Conservation (phyloP, 2,888 invertebrate species). For the Drosophila sordidula region DNA sequence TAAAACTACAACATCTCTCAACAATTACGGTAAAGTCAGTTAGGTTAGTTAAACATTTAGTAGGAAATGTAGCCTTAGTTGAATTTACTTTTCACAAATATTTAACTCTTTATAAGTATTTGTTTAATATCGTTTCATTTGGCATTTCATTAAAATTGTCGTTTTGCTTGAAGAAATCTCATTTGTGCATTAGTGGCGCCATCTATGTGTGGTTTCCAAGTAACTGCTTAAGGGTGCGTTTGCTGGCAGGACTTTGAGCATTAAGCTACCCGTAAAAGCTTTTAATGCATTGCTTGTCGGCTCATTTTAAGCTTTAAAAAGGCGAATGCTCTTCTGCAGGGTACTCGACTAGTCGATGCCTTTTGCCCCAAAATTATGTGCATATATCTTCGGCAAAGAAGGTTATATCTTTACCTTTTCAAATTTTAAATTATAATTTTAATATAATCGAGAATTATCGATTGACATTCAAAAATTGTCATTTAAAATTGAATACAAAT, state of each 20-base stretch:
- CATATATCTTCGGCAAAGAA: background rate
- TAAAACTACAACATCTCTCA: no score
- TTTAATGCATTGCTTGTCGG: background rate
- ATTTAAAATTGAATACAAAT: no score
- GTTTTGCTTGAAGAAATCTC: background rate
- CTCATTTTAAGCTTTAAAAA: background rate
- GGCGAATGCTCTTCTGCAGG: background rate
- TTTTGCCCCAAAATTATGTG: background rate
- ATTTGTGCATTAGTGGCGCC: constrained; percentile 32
- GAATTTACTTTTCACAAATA: background rate
- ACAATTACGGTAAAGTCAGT: background rate
- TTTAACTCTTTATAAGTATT: no score
- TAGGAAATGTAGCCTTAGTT: background rate
- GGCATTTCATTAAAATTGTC: background rate
- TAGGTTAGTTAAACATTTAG: background rate
- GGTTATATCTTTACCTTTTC: background rate
- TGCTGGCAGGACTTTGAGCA: background rate
- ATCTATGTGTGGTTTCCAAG: constrained; percentile 32
- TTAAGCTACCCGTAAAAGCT: background rate
- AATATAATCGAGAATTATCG: no score
- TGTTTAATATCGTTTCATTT: background rate
- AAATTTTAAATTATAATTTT: no score
- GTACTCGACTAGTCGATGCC: no score
- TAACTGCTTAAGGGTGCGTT: background rate
- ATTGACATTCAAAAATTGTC: no score